Evolutionary conservation across 1,140 invertebrate genomes (phyloP).

Genomic region (Asobara japonica): DNA sequence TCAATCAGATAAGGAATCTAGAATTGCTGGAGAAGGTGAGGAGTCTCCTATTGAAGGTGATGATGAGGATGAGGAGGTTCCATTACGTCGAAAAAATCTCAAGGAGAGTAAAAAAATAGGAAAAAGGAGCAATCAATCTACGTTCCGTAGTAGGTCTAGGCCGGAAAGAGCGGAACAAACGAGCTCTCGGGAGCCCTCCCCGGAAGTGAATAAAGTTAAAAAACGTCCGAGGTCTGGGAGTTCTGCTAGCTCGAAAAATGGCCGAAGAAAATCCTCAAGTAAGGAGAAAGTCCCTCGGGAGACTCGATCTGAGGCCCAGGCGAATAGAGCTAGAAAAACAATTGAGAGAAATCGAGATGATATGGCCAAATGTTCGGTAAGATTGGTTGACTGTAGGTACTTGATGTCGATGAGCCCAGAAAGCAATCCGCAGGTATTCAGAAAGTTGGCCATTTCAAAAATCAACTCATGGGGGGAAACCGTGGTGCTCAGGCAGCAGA

Average conservation of each 20-base stretch:
- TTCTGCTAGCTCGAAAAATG: not conserved
- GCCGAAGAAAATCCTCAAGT: not conserved
- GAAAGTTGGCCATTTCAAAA: not conserved
- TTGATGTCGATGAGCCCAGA: not conserved
- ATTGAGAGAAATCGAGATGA: not conserved
- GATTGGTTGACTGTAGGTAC: not conserved
- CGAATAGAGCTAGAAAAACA: not conserved
- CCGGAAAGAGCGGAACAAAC: not conserved
- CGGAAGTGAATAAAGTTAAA: not conserved
- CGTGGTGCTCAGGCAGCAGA: too few relatives aligned
- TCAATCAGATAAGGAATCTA: not conserved
- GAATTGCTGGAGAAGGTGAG: not conserved
- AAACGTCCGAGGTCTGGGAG: not conserved
- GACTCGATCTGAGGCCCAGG: not conserved
- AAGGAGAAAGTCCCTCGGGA: too few relatives aligned
- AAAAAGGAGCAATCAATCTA: constrained; percentile 2
- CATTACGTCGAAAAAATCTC: not conserved
- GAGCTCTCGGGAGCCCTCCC: not conserved
- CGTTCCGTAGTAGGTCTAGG: not conserved
- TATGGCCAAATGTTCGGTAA: not conserved
- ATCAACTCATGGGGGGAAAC: not conserved
- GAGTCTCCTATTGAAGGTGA: not conserved
- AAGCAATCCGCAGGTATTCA: not conserved
- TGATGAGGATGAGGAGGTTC: not conserved
- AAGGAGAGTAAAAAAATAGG: not conserved